These are phyloP conservation scores for Xiphophorus hellerii DNA, from an alignment of 2,113 vertebrate species.

Conservation along the genomic window DNA sequence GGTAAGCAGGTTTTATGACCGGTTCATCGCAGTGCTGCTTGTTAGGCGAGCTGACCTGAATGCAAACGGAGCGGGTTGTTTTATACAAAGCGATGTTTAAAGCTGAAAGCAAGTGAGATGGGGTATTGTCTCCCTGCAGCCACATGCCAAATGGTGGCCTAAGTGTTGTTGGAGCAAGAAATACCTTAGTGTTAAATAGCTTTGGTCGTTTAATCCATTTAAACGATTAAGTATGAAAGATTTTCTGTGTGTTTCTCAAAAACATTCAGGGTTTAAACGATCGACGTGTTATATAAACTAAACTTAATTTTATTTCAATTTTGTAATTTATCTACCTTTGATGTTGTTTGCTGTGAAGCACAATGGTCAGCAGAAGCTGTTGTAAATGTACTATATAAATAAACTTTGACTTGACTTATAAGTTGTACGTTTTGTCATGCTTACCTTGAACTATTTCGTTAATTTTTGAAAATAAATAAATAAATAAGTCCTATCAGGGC, in stretches of 20 bases:
- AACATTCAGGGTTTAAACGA: not conserved
- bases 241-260: not conserved
- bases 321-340: too few species aligned
- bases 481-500: too few species aligned
- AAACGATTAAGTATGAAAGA: not conserved
- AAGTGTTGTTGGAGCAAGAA: not conserved
- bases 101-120: not conserved
- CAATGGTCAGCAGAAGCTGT: too few species aligned
- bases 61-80: not conserved
- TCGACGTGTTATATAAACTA: not conserved
- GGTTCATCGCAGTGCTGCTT: accelerated
- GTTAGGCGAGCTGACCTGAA: not conserved
- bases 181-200: not conserved
- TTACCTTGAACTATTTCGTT: not conserved
- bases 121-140: constrained; percentile 54
- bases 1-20: accelerated
- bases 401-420: not conserved
- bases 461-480: not conserved
- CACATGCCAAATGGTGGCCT: constrained; percentile 62
- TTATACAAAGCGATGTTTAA: not conserved
- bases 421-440: not conserved
- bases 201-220: not conserved
- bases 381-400: too few species aligned
- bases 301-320: too few species aligned
- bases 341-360: too few species aligned